phyloP scores from a whole-genome alignment of 2,113 vertebrate genomes.

The Cyanoramphus novaezelandiae region DNA sequence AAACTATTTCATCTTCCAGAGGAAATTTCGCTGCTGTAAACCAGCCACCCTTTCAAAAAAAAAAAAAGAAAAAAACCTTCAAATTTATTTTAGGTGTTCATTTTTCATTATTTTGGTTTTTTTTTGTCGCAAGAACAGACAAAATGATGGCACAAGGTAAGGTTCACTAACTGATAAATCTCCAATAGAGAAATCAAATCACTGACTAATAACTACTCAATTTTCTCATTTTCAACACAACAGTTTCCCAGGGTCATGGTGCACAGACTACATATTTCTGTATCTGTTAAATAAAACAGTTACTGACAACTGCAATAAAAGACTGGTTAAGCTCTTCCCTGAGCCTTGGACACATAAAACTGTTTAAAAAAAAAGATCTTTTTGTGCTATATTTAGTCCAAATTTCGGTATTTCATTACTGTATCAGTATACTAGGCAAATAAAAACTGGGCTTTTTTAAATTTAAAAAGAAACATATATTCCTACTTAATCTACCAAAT shows the following conservation, averaged over 20 bases:
- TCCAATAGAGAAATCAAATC: neutral
- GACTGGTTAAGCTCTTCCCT: neutral
- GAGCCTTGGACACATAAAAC: neutral
- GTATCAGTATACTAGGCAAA: neutral
- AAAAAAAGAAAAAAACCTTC: no score
- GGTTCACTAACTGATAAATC: neutral
- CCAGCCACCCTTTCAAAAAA: neutral
- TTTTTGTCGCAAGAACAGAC: neutral
- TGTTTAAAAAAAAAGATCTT: neutral
- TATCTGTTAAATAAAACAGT: neutral
- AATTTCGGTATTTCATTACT: neutral
- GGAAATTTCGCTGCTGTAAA: neutral
- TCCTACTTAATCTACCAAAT: neutral
- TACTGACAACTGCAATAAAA: neutral
- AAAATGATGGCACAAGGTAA: neutral
- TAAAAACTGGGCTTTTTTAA: neutral
- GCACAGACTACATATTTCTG: neutral
- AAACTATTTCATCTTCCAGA: neutral
- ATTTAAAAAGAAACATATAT: neutral
- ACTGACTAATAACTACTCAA: neutral
- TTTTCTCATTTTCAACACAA: neutral
- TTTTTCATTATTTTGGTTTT: neutral
- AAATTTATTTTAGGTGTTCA: neutral
- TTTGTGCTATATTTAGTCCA: neutral
- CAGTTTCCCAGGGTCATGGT: neutral